Evolutionary conservation across 2,113 vertebrate genomes (phyloP), one percentile per base, ranked within the genome.

Genomic region (Equus przewalskii): DNA sequence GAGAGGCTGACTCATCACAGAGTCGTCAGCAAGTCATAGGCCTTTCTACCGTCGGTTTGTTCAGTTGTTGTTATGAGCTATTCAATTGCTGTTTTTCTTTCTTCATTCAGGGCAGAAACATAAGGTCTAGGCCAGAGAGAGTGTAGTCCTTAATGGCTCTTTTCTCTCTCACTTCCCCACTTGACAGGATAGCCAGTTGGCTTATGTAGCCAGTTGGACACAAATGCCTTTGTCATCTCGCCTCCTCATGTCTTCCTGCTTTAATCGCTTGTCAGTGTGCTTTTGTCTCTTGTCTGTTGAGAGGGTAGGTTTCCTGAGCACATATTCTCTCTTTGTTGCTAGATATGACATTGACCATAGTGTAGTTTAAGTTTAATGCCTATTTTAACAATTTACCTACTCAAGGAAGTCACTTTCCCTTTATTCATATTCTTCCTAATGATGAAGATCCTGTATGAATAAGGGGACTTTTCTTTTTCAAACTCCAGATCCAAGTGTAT

Each of bases 41-140:
- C 54, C 54, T 97, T 96, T 89, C 78, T 96, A 51, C 82, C 64
- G 64, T 87, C 69, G 51, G n/a, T 97, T 94, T 95, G 64, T 96
- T 97, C 96, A 89, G 90, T 95, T 94, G 82, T 96, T 92, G 85
- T 87, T 88, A 86, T 89, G 94, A 98, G 41, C 80, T 94, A 69
- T 92, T 96, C 75, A 80, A 30, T 81, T 81, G 73, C 76, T 95
- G 44, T 67, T 96, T 96, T 89, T 88, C 78, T 91, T 97, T 94
- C 94, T 94, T 92, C 26, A 72, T 87, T 70, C 89, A 88, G 79
- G n/a, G 69, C 76, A 95, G 51, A 97, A 97, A 83, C 88, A 94
- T 89, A 96, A 95, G 89, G 96, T 95, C 78, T 94, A 97, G 67
- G 41, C 73, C 56, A 93, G 54, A 97, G 86, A 95, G 65, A 97